Evolutionary conservation across 2,113 vertebrate species (phyloP), one percentile per base, ranked within the genome.

Genomic region (Thalassoma bifasciatum): DNA sequence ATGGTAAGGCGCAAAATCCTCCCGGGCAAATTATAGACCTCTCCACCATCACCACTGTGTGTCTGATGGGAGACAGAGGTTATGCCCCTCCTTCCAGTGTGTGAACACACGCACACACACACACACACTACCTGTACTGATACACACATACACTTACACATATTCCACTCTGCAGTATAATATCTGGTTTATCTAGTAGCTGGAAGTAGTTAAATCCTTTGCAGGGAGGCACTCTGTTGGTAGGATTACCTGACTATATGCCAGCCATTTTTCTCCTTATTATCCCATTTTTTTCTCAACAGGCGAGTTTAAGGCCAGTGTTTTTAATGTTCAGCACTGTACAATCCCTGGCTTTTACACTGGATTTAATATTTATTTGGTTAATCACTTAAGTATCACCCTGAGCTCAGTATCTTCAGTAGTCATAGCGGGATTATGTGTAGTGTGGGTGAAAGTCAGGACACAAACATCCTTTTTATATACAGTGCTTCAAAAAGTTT

Each of bases 1-100:
- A 83, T 60, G 63, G 72, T 71, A 78, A 82, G 65, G 75, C 67
- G 23, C 87, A 93, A 95, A 96, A 95, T 95, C 92, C 94, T 95
- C 94, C 56, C 22, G 75, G 42, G 75, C 79, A 82, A 85, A 77
- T 86, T 81, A 67, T 57, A 74, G 56, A 69, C 62, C 56, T 68
- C 64, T 73, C 56, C 54, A 65, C 14, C 53, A 75, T 87, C 74
- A 88, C 83, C 72, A 46, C 52, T 50, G 60, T 50, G 30, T 79
- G 85, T 84, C 74, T 30, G 74, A 80, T 51, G 11, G 71, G 61
- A 83, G 70, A 60, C 50, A 38, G 60, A 53, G 73, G 68, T 78
- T 86, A 81, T 83, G 77, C 69, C 81, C 58, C 34, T 38, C 67
- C 16, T 26, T 38, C 65, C 12, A 3, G 30, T 13, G 19, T 58